Conservation (phyloP, 1,140 invertebrate species). For the Diprion similis region DNA sequence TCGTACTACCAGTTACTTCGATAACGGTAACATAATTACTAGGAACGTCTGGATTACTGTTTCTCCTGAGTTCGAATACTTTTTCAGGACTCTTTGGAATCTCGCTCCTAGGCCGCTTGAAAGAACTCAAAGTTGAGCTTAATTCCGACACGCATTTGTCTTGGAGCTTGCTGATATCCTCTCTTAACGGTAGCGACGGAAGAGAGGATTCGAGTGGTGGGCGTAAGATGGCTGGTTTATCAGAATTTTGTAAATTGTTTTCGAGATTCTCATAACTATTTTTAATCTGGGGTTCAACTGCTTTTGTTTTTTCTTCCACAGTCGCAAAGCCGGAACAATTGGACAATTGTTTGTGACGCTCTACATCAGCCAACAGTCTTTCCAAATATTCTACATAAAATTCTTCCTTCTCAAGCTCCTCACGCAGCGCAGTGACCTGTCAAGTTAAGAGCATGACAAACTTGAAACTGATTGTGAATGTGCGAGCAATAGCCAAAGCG, state of each 20-base stretch:
- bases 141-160: constrained; percentile 59
- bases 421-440: constrained; percentile 74
- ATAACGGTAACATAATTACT: constrained; percentile 89
- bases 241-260: constrained; percentile 36
- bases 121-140: constrained; percentile 52
- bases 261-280: constrained; percentile 37
- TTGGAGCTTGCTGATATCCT: constrained; percentile 58
- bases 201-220: constrained; percentile 33
- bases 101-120: constrained; percentile 55
- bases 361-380: constrained; percentile 80
- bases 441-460: constrained; percentile 9
- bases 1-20: constrained; percentile 74
- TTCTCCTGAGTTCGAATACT: constrained; percentile 55
- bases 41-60: constrained; percentile 62
- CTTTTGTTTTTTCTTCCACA: constrained; percentile 30
- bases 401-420: constrained; percentile 88
- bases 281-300: constrained; percentile 36
- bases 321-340: constrained; percentile 35
- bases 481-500: not conserved
- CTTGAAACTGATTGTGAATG: not conserved
- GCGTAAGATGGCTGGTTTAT: constrained; percentile 27
- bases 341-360: constrained; percentile 70
- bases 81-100: constrained; percentile 58
- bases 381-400: constrained; percentile 90
- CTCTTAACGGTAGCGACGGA: constrained; percentile 44